Percentiles rank a stretch among this genome's conserved stretches.
These are phyloP conservation scores for Caenorhabditis remanei DNA, from an alignment of 1,140 invertebrate genomes.

Conservation along the genomic window DNA sequence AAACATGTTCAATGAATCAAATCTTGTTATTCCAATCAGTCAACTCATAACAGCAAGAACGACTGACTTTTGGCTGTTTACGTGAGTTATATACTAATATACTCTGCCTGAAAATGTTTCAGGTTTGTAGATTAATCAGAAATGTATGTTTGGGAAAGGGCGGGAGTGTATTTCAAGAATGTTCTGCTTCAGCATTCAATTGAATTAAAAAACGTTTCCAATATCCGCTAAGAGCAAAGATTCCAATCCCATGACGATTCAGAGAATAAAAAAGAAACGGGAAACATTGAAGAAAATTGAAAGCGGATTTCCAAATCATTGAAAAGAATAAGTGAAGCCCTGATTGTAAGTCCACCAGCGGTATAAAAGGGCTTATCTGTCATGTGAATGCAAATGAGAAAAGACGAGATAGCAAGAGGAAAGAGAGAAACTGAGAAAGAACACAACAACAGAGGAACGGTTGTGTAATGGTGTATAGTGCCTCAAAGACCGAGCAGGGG, in stretches of 20 bases:
- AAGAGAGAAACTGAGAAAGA: background rate
- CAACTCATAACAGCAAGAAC: no score
- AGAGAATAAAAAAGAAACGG: background rate
- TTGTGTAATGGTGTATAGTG: background rate
- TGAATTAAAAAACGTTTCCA: no score
- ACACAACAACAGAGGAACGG: background rate
- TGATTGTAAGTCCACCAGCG: background rate
- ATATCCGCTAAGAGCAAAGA: background rate
- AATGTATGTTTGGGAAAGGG: no score
- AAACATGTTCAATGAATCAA: no score
- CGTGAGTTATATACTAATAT: no score
- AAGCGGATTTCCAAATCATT: background rate
- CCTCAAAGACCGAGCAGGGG: slow-evolving; percentile 42
- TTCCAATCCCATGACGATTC: background rate
- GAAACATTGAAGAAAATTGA: slow-evolving; percentile 26
- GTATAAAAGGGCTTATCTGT: background rate
- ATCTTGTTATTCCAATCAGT: no score
- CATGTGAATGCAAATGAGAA: slow-evolving; percentile 40
- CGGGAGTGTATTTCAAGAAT: no score
- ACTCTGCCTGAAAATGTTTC: no score
- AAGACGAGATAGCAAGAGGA: background rate
- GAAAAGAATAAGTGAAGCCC: background rate
- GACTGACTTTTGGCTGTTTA: no score
- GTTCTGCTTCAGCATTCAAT: no score
- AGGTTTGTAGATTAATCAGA: no score